Evolutionary conservation across 2,888 invertebrate genomes (phyloP).

Genomic region (Tachina grossa): DNA sequence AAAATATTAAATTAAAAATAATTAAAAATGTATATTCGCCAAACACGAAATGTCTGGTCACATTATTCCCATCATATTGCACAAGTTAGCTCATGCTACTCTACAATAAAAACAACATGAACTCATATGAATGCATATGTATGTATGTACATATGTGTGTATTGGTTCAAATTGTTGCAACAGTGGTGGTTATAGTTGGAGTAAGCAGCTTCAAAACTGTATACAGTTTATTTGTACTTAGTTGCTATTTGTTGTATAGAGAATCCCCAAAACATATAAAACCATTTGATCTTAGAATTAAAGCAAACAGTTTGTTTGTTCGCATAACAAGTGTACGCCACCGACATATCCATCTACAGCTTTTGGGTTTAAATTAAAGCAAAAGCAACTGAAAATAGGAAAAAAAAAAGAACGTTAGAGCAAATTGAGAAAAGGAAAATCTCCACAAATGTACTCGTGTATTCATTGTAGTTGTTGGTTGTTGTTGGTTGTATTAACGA

Average conservation of each 20-base stretch:
- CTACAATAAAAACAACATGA: conserved; percentile 39
- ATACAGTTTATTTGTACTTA: conserved; percentile 20
- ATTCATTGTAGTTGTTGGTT: conserved; percentile 47
- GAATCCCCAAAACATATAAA: conserved; percentile 65
- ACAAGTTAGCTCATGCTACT: background rate
- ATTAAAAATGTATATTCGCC: background rate
- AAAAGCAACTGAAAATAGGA: conserved; percentile 9
- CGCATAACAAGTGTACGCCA: conserved; percentile 39
- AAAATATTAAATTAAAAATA: background rate
- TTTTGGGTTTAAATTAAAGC: conserved; percentile 25
- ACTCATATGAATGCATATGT: background rate
- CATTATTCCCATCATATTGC: background rate
- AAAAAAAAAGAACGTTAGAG: conserved; percentile 10
- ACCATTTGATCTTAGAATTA: conserved; percentile 70
- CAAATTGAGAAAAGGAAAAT: conserved; percentile 40
- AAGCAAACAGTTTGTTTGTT: conserved; percentile 65
- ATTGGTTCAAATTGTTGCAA: conserved; percentile 36
- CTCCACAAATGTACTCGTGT: conserved; percentile 54
- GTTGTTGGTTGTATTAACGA: conserved; percentile 55
- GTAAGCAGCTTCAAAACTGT: conserved; percentile 10
- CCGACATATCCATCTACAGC: conserved; percentile 2
- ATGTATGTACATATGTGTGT: background rate
- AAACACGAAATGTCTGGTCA: conserved; percentile 11
- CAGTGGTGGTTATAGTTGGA: conserved; percentile 24
- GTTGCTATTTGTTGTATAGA: conserved; percentile 35